Base-by-base conservation (phyloP, 2,797 vertebrate species). In the Propithecus perrieri region DNA sequence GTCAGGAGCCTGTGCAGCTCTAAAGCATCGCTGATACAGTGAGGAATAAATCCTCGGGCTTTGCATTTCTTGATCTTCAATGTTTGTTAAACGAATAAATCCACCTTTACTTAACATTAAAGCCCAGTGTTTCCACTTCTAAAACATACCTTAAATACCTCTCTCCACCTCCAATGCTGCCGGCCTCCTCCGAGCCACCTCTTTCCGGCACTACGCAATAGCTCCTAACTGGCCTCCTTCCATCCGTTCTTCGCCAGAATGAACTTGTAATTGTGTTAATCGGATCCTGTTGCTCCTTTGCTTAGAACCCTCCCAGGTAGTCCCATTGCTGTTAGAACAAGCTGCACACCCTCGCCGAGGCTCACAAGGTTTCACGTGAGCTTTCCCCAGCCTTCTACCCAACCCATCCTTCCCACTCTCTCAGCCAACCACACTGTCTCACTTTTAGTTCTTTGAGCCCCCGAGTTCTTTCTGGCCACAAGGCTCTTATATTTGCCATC, bases 51-150 rank as follows among this genome's bases (percentile, higher is more conserved):
- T 80, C 10, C 38, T 65, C 10, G n/a, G 41, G n/a, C 38, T 79
- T 59, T 33, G 46, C 35, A 33, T 87, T 95, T 91, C 69, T 76
- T 86, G 79, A 79, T 94, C 78, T 55, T 89, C 55, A 83, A 0
- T 95, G 69, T 87, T 91, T 69, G 43, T 75, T 67, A 57, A 94
- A 79, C 79, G 71, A 89, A 30, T 53, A 13, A 83, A 76, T 63
- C 20, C 14, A 76, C 26, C 1, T 94, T 83, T 76, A 30, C 33
- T 93, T 95, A 88, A 83, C 71, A 81, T 95, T 74, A 78, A 94
- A 43, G 15, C 14, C 71, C 59, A 26, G 3, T 61, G 35, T 94
- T 89, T 79, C 74, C 85, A 38, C 30, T 94, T 88, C 72, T 48
- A 74, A 85, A 69, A 55, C 35, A 0, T 79, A 55, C 41, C 28